Percentiles rank a stretch among this genome's conserved stretches.
Evolutionary conservation across 1,140 invertebrate species (phyloP).

Genomic region (Zaprionus ornatus): DNA sequence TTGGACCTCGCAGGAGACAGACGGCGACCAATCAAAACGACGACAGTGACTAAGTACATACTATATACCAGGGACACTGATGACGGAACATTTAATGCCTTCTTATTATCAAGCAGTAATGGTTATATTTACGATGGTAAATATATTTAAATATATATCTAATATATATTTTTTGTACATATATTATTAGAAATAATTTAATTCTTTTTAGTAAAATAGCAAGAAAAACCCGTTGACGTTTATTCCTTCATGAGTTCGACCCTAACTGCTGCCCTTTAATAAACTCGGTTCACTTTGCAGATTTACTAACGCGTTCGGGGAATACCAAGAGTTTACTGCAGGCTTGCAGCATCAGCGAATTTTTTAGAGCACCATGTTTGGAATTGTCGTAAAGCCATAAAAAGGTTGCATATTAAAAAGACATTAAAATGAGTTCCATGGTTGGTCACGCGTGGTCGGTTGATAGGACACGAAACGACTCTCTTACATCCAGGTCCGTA

Average conservation of each 20-base stretch:
- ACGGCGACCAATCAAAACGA: no score
- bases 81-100: no score
- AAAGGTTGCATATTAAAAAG: constrained; percentile 72
- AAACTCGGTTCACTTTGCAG: constrained; percentile 1
- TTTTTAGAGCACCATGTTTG: constrained; percentile 27
- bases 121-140: no score
- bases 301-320: constrained; percentile 37
- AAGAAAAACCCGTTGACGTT: not conserved
- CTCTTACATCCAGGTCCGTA: not conserved
- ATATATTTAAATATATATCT: no score
- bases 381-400: constrained; percentile 33
- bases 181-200: no score
- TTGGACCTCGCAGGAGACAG: no score
- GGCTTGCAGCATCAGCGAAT: constrained; percentile 56
- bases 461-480: constrained; percentile 36
- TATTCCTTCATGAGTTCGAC: not conserved
- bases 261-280: not conserved
- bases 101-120: no score
- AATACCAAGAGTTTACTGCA: constrained; percentile 56
- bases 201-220: not conserved
- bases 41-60: no score
- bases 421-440: constrained; percentile 63
- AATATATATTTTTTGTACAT: no score
- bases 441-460: constrained; percentile 54
- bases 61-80: no score